These are phyloP conservation scores for Tuberolachnus salignus DNA, from an alignment of 2,888 invertebrate species.

Conservation along the genomic window DNA sequence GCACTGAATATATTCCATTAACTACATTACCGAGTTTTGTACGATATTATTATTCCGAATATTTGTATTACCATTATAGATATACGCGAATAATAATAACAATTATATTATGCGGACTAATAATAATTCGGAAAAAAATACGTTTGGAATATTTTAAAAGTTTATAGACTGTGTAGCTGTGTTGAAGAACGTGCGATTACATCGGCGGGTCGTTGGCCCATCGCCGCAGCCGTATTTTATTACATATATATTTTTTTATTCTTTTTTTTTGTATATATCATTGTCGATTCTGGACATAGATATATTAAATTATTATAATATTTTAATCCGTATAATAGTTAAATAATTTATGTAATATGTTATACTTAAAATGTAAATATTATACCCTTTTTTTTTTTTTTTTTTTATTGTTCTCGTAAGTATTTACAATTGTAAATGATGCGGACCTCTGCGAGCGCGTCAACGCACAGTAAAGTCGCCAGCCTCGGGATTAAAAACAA, in stretches of 20 bases:
- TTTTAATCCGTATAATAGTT: neutral
- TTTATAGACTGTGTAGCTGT: neutral
- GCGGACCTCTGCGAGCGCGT: neutral
- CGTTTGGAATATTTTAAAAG: slow-evolving; percentile 38
- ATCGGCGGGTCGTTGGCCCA: slow-evolving; percentile 8
- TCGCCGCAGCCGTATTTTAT: neutral
- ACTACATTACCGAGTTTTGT: slow-evolving; percentile 19
- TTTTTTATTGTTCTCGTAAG: slow-evolving; percentile 21
- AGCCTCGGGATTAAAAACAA: neutral
- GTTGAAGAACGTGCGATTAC: neutral
- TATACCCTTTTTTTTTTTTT: neutral
- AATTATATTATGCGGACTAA: no score
- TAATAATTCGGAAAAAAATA: slow-evolving; percentile 4
- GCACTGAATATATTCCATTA: no score
- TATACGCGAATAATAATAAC: no score
- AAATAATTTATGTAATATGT: slow-evolving; percentile 2
- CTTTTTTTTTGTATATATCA: neutral
- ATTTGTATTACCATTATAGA: neutral
- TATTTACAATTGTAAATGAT: slow-evolving; percentile 30
- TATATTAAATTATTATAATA: neutral
- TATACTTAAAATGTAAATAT: slow-evolving; percentile 23
- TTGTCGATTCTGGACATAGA: slow-evolving; percentile 27
- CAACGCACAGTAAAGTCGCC: neutral
- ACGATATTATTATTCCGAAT: slow-evolving; percentile 13
- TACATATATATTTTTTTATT: neutral